These are phyloP conservation scores for Lampropteryx suffumata DNA, from an alignment of 2,888 invertebrate species.

Conservation along the genomic window DNA sequence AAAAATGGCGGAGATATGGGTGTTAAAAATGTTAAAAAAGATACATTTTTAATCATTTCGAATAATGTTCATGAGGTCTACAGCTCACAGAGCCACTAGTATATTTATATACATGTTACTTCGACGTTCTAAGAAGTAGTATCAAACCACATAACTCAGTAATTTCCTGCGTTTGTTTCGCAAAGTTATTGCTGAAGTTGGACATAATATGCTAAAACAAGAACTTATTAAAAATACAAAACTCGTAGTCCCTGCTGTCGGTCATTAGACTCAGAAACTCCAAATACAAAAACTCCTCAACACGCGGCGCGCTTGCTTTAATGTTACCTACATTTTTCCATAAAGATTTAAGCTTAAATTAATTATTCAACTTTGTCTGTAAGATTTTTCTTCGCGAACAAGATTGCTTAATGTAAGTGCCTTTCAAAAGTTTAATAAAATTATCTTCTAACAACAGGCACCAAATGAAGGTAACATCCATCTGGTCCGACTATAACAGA, in stretches of 20 bases:
- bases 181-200: slow-evolving; percentile 39
- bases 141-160: slow-evolving; percentile 2
- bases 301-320: slow-evolving; percentile 43
- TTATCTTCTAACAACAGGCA: neutral
- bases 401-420: slow-evolving; percentile 24
- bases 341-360: slow-evolving; percentile 46
- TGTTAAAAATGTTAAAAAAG: no score
- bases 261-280: slow-evolving; percentile 47
- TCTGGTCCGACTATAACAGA: no score
- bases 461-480: no score
- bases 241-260: slow-evolving; percentile 50
- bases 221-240: slow-evolving; percentile 67
- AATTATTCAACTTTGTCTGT: slow-evolving; percentile 49
- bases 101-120: no score
- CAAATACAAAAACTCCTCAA: slow-evolving; percentile 45
- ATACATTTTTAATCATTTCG: no score
- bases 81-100: no score
- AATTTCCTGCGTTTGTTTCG: slow-evolving; percentile 21
- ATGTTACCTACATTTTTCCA: slow-evolving; percentile 47
- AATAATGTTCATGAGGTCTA: no score
- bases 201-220: slow-evolving; percentile 51
- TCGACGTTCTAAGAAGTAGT: neutral
- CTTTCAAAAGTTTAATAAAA: slow-evolving; percentile 19
- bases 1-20: no score
- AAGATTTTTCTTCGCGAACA: slow-evolving; percentile 31